Percentiles rank a stretch among this genome's conserved stretches.
Evolutionary conservation across 2,113 vertebrate genomes (phyloP).

Genomic region (Picathartes gymnocephalus): DNA sequence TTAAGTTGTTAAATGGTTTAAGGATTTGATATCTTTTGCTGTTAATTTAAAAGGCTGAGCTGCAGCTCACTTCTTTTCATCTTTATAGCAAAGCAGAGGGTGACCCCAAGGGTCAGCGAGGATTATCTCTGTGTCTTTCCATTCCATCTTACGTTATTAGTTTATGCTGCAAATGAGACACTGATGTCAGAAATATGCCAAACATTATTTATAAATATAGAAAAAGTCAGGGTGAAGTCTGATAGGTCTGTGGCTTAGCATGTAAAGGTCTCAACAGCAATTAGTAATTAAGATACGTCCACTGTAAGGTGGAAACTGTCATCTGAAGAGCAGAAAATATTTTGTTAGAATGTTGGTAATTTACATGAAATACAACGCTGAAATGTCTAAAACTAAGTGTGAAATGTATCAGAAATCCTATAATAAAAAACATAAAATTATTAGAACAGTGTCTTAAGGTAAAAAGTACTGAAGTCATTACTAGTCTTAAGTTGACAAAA

Average conservation of each 20-base stretch:
- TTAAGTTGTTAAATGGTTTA: constrained; percentile 64
- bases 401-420: not conserved
- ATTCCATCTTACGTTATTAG: constrained; percentile 31
- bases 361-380: not conserved
- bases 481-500: not conserved
- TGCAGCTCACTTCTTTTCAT: constrained; percentile 60
- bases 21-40: constrained; percentile 54
- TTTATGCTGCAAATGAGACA: constrained; percentile 48
- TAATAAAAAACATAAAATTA: not conserved
- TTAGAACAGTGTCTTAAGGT: not conserved
- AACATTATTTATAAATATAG: constrained; percentile 35
- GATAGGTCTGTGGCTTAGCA: not conserved
- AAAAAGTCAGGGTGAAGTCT: not conserved
- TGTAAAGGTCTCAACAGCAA: constrained; percentile 19
- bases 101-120: constrained; percentile 43
- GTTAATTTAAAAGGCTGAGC: constrained; percentile 53
- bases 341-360: not conserved
- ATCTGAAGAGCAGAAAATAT: not conserved
- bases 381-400: not conserved
- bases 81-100: constrained; percentile 30
- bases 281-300: not conserved
- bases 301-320: not conserved
- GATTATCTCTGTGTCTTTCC: constrained; percentile 38
- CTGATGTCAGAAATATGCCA: constrained; percentile 29
- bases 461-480: not conserved